These are phyloP conservation scores for Ptychobarbus kaznakovi DNA, from an alignment of 2,797 vertebrate genomes.

Conservation along the genomic window DNA sequence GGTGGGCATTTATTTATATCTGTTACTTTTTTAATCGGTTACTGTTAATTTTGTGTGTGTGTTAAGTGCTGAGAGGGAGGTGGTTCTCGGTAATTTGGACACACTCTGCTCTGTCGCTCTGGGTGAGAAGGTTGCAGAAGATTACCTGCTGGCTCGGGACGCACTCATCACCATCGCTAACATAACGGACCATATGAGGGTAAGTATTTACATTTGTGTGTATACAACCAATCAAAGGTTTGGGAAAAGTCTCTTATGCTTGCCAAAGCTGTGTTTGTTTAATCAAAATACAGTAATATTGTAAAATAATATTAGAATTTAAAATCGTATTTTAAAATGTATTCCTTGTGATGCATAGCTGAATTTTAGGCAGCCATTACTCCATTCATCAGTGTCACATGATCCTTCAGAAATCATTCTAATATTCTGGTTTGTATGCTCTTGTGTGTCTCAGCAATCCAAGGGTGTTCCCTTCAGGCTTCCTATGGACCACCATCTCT, in stretches of 20 bases:
- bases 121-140: slow-evolving; percentile 84
- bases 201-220: slow-evolving; percentile 66
- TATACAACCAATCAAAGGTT: not conserved
- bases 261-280: too few relatives aligned
- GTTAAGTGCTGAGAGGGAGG: slow-evolving; percentile 89
- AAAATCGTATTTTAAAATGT: not conserved
- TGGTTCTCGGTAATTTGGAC: slow-evolving; percentile 93
- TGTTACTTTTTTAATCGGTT: not conserved
- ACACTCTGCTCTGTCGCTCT: slow-evolving; percentile 88
- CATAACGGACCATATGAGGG: slow-evolving; percentile 85
- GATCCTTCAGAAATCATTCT: not conserved
- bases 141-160: slow-evolving; percentile 89
- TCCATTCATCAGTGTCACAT: not conserved
- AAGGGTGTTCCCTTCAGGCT: slow-evolving; percentile 86
- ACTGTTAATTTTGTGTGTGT: slow-evolving; percentile 37
- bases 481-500: slow-evolving; percentile 86
- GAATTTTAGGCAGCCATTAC: not conserved
- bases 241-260: too few relatives aligned
- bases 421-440: not conserved
- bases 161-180: slow-evolving; percentile 85
- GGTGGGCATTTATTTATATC: not conserved
- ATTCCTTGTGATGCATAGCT: not conserved
- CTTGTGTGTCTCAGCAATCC: slow-evolving; percentile 72
- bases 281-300: too few relatives aligned
- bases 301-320: not conserved